phyloP scores from a whole-genome alignment of 23 tunicate genomes.

The Clavelina lepadiformis region DNA sequence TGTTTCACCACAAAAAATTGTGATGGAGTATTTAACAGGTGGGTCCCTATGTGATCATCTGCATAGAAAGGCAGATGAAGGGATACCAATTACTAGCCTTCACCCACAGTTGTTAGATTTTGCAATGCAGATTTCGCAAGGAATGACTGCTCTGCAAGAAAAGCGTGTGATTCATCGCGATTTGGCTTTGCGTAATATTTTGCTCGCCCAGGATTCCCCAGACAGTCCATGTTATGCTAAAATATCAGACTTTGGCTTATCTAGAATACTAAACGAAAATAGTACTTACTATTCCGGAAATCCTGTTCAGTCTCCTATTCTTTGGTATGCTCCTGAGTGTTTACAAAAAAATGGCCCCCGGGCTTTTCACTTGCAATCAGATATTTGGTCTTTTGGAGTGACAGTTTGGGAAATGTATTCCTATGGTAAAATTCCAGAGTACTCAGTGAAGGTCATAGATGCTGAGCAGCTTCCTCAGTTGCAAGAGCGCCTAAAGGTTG shows the following conservation, averaged over 20 bases:
- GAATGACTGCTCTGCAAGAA: conserved; percentile 38
- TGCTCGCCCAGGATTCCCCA: conserved; percentile 15
- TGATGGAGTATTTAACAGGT: conserved; percentile 26
- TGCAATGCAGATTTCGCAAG: conserved; percentile 35
- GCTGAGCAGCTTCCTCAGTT: background rate
- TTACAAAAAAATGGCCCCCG: background rate
- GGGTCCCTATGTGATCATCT: conserved; percentile 20
- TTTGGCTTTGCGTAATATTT: conserved; percentile 35
- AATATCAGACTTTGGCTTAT: conserved; percentile 45
- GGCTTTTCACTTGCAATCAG: conserved; percentile 28
- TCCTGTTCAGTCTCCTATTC: conserved; percentile 26
- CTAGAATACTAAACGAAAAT: conserved; percentile 22
- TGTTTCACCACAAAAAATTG: conserved; percentile 8
- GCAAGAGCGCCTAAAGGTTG: conserved; percentile 6
- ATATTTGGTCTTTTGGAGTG: conserved; percentile 56
- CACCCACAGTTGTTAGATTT: conserved; percentile 6
- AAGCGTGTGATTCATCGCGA: conserved; percentile 29
- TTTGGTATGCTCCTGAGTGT: conserved; percentile 71
- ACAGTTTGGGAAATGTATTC: conserved; percentile 52
- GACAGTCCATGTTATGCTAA: conserved; percentile 1
- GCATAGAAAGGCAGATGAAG: background rate
- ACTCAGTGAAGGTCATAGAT: background rate
- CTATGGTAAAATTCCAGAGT: conserved; percentile 23
- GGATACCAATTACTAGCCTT: background rate
- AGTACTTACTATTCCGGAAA: conserved; percentile 27